Conservation (phyloP, 2,113 vertebrate genomes). For the Pseudopipra pipra region DNA sequence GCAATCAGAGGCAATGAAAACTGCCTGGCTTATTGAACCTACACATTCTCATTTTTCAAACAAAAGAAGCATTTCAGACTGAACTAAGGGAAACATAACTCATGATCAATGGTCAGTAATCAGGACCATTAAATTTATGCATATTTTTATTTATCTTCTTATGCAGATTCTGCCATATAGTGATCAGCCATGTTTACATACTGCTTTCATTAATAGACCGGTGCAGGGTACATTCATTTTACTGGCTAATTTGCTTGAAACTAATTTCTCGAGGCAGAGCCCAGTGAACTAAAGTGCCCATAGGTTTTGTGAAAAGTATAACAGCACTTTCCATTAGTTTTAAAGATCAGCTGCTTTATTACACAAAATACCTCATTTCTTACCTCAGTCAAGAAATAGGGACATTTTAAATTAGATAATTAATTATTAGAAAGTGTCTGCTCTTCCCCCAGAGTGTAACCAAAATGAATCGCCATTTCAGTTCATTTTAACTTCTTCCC, state of each 20-base stretch:
- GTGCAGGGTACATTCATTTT: background rate
- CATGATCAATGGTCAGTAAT: background rate
- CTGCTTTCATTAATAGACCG: slow-evolving; percentile 7
- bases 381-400: slow-evolving; percentile 22
- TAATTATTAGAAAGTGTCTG: slow-evolving; percentile 61
- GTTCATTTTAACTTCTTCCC: slow-evolving; percentile 60
- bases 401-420: slow-evolving; percentile 56
- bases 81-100: background rate
- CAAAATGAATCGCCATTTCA: slow-evolving; percentile 54
- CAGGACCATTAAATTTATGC: background rate
- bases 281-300: background rate
- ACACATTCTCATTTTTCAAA: background rate
- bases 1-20: background rate
- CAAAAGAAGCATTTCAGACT: background rate
- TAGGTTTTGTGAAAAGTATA: slow-evolving; percentile 20
- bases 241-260: slow-evolving; percentile 3
- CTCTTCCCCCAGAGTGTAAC: slow-evolving; percentile 9
- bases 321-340: slow-evolving; percentile 30
- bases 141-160: background rate
- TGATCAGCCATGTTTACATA: background rate
- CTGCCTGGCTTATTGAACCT: rapidly evolving
- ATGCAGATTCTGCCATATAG: background rate
- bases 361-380: slow-evolving; percentile 48
- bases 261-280: slow-evolving; percentile 15
- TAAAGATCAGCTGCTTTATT: slow-evolving; percentile 55